Percentiles rank a stretch among this genome's conserved stretches.
phyloP scores from a whole-genome alignment of 2,888 invertebrate species.

The Tiliacea citrago region DNA sequence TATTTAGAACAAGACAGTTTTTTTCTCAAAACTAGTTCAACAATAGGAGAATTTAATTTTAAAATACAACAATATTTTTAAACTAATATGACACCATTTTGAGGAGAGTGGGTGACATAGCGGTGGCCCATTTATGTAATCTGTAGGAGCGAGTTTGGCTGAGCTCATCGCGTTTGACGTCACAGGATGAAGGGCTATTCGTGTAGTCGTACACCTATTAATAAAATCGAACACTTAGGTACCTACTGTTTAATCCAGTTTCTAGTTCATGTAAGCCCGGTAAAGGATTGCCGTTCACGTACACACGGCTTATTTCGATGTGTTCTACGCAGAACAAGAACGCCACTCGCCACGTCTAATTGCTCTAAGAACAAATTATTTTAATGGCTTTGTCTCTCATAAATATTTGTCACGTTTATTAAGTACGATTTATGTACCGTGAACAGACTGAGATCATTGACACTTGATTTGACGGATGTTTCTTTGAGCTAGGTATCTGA shows the following conservation, averaged over 20 bases:
- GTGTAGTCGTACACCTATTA: slow-evolving; percentile 79
- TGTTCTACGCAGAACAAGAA: slow-evolving; percentile 1
- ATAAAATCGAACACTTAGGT: slow-evolving; percentile 76
- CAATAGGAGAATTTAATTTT: slow-evolving; percentile 61
- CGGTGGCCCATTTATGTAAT: slow-evolving; percentile 75
- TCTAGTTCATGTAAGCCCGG: slow-evolving; percentile 35
- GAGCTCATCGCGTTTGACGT: slow-evolving; percentile 76
- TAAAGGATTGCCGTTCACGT: slow-evolving; percentile 23
- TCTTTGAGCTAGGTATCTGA: not conserved
- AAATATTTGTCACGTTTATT: slow-evolving; percentile 39
- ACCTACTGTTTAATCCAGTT: slow-evolving; percentile 57
- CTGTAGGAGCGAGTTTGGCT: slow-evolving; percentile 76
- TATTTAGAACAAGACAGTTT: slow-evolving; percentile 45
- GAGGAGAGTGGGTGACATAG: slow-evolving; percentile 69
- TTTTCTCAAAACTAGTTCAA: slow-evolving; percentile 57
- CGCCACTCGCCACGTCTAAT: slow-evolving; percentile 16
- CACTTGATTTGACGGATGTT: not conserved
- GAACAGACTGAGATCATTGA: slow-evolving; percentile 25
- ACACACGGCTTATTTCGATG: slow-evolving; percentile 35
- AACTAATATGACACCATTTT: slow-evolving; percentile 71
- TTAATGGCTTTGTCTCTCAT: slow-evolving; percentile 29
- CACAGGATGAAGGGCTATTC: slow-evolving; percentile 84
- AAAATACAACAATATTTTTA: slow-evolving; percentile 71
- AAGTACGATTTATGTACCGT: slow-evolving; percentile 22
- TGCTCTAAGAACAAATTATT: slow-evolving; percentile 54